phyloP scores from a whole-genome alignment of 2,888 invertebrate species.

The Lochmaea capreae region DNA sequence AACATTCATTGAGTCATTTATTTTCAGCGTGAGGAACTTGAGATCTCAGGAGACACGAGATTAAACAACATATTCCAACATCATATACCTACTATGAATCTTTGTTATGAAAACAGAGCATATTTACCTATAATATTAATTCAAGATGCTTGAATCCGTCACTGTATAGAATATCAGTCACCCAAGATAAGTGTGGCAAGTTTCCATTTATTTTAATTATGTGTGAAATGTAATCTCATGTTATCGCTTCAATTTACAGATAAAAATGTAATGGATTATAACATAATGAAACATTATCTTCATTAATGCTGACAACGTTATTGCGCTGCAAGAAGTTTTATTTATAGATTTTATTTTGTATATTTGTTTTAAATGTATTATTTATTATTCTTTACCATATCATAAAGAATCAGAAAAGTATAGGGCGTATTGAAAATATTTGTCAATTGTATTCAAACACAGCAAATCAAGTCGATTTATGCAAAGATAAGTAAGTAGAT shows the following conservation, averaged over 20 bases:
- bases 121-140: no score
- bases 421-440: not conserved
- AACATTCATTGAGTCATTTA: no score
- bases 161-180: constrained; percentile 6
- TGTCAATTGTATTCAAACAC: no score
- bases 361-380: not conserved
- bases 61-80: no score
- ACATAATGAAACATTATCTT: constrained; percentile 18
- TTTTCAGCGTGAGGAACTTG: no score
- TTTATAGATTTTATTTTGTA: not conserved
- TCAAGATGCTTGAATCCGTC: not conserved
- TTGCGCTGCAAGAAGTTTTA: not conserved
- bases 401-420: not conserved
- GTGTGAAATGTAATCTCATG: constrained; percentile 24
- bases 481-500: no score
- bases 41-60: no score
- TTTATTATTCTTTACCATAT: not conserved
- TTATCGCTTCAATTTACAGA: constrained; percentile 21
- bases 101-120: no score
- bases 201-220: constrained; percentile 27
- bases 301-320: constrained; percentile 13
- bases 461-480: no score
- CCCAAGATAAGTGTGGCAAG: constrained; percentile 16
- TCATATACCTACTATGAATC: no score
- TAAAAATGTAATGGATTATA: constrained; percentile 17